Evolutionary conservation across 2,113 vertebrate species (phyloP), one percentile per base, ranked within the genome.

Genomic region (Syngnathus floridae): DNA sequence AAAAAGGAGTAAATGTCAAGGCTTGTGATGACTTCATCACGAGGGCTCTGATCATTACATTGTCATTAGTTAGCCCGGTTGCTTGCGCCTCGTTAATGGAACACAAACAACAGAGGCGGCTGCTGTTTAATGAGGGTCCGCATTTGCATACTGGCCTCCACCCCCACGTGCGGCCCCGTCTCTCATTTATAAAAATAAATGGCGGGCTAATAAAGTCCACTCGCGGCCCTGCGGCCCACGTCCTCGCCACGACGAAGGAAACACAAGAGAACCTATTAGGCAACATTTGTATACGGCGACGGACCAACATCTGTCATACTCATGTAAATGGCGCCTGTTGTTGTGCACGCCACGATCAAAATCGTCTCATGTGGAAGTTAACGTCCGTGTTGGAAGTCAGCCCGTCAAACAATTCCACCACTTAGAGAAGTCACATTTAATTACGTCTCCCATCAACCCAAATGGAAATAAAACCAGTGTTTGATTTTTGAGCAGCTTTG

Each of bases 141-240:
- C 83, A 90, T 89, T 90, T 88, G 82, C 88, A 90, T 89, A 84
- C 73, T 84, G 88, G 85, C 86, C 87, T 86, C 84, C 87, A 82
- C 87, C 82, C 86, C 84, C 86, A 83, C 80, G 77, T 54, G 71
- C 79, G 71, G 75, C 84, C 75, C 82, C 75, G 69, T 72, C 73
- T 70, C 88, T 86, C 86, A 88, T 89, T 88, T 88, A 88, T 88
- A 84, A 86, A 88, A 88, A 89, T 87, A 86, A 88, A 89, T 88
- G 82, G 84, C 85, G 83, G 57, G 79, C 84, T 89, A 88, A 88
- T 87, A 88, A 84, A 88, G 83, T 86, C 78, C 52, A 86, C 82
- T 87, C 78, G 12, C 67, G 57, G 82, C 83, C 83, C 37, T 74
- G 75, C 85, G 77, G 83, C 82, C 83, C 82, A 80, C 75, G 45